Percentiles rank a stretch among this genome's conserved stretches.
phyloP scores from a whole-genome alignment of 1,140 invertebrate genomes.

The Choristoneura fumiferana region DNA sequence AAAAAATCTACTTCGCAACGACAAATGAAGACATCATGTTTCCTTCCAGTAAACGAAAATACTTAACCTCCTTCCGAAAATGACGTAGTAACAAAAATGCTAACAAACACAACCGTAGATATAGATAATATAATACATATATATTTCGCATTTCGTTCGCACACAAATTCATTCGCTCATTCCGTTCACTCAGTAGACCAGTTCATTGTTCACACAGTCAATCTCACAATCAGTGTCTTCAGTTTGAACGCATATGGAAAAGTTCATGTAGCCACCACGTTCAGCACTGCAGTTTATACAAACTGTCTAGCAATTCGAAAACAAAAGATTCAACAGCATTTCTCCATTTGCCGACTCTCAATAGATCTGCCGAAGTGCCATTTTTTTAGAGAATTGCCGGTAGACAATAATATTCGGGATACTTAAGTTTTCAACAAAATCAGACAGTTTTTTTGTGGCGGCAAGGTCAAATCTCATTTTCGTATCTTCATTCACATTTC shows the following conservation, averaged over 20 bases:
- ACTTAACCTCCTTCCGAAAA: conserved; percentile 39
- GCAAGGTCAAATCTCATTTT: background rate
- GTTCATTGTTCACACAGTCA: conserved; percentile 4
- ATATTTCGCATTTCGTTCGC: background rate
- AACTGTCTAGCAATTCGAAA: no score
- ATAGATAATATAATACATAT: conserved; percentile 30
- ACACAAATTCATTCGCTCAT: background rate
- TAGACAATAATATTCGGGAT: no score
- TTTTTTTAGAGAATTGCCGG: no score
- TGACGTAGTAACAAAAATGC: conserved; percentile 55
- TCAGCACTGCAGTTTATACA: no score
- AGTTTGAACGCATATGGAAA: no score
- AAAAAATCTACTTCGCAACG: conserved; percentile 41
- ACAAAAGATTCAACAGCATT: no score
- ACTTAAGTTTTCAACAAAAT: no score
- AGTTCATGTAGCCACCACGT: no score
- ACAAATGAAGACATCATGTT: conserved; percentile 12
- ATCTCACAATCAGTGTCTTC: background rate
- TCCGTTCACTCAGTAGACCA: background rate
- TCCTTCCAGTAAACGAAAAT: conserved; percentile 40
- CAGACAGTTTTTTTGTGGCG: background rate
- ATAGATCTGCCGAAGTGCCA: no score
- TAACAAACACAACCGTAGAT: conserved; percentile 54
- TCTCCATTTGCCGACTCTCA: no score
- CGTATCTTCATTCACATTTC: background rate